Evolutionary conservation across 1,140 invertebrate genomes (phyloP).

Genomic region (Caenorhabditis brenneri): DNA sequence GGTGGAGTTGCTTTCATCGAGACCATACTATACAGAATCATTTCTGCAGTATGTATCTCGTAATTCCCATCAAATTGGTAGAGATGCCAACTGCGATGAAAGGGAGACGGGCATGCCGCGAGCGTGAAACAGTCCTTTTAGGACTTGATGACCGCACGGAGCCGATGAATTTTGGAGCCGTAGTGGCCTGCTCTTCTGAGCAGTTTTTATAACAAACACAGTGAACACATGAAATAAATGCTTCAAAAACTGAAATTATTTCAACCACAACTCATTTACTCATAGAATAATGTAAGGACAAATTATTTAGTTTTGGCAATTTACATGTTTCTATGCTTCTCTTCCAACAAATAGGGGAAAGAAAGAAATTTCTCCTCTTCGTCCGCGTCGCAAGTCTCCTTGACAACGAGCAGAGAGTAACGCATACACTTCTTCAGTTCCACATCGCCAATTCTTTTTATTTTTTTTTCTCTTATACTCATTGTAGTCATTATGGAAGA

Average conservation of each 20-base stretch:
- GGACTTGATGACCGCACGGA: slow-evolving; percentile 47
- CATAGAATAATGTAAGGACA: too few species aligned
- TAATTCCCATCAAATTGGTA: slow-evolving; percentile 42
- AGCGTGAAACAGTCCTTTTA: slow-evolving; percentile 45
- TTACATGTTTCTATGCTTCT: too few species aligned
- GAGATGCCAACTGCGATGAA: slow-evolving; percentile 44
- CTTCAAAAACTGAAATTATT: too few species aligned
- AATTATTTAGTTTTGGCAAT: too few species aligned
- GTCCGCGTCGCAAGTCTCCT: not conserved
- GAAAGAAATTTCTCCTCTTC: not conserved
- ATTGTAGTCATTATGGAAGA: not conserved
- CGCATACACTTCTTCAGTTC: not conserved
- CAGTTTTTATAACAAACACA: not conserved
- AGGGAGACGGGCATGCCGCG: slow-evolving; percentile 39
- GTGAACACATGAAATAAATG: too few species aligned
- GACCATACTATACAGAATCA: slow-evolving; percentile 52
- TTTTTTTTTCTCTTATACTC: not conserved
- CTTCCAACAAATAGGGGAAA: too few species aligned
- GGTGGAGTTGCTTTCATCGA: not conserved
- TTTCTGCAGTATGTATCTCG: slow-evolving; percentile 49
- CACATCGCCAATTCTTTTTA: not conserved
- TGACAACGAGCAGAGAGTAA: not conserved
- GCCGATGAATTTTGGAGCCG: slow-evolving; percentile 25
- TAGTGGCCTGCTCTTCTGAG: slow-evolving; percentile 47
- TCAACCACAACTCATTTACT: too few species aligned